These are phyloP conservation scores for Drosophila mimica DNA, from an alignment of 2,888 invertebrate species.

Conservation along the genomic window DNA sequence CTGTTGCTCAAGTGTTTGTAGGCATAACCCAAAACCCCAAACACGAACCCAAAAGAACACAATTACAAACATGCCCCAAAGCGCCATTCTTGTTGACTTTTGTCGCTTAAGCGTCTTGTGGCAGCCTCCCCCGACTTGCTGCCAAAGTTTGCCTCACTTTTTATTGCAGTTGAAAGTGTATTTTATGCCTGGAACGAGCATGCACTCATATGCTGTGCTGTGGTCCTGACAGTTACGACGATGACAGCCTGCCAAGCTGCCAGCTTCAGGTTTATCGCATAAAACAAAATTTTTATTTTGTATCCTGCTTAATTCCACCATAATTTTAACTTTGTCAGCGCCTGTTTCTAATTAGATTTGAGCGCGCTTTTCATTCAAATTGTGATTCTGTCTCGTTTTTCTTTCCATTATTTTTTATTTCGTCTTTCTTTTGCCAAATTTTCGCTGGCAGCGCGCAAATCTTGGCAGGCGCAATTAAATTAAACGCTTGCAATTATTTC, in stretches of 20 bases:
- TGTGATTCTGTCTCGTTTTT: constrained; percentile 30
- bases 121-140: not conserved
- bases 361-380: constrained; percentile 64
- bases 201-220: constrained; percentile 41
- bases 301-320: constrained; percentile 41
- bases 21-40: constrained; percentile 10
- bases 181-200: constrained; percentile 48
- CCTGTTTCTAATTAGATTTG: constrained; percentile 77
- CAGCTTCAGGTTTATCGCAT: constrained; percentile 54
- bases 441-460: constrained; percentile 50
- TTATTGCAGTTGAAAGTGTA: constrained; percentile 73
- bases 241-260: constrained; percentile 37
- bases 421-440: constrained; percentile 15
- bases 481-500: constrained; percentile 80
- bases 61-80: constrained; percentile 69
- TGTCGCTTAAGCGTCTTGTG: constrained; percentile 49
- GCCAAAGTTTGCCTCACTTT: constrained; percentile 60
- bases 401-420: not conserved
- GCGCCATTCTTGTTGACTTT: constrained; percentile 49
- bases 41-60: constrained; percentile 32
- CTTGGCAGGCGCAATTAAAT: constrained; percentile 77
- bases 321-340: constrained; percentile 70
- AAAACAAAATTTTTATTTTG: constrained; percentile 41
- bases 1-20: constrained; percentile 42
- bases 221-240: constrained; percentile 46